Evolutionary conservation across 64 coral and sea anemone genomes (phyloP).

Genomic region (Astreopora myriophthalma): DNA sequence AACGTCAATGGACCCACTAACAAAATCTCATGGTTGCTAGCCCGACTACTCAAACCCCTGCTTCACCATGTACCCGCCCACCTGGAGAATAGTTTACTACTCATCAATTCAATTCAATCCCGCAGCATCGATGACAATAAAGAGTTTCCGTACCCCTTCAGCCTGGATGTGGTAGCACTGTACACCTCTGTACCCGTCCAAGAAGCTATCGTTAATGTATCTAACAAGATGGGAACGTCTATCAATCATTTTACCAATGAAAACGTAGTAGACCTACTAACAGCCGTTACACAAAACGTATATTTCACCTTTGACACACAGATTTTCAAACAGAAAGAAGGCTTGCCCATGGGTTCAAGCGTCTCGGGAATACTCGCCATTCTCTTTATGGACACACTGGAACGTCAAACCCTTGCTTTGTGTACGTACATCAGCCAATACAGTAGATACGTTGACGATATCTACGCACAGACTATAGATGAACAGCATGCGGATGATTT

Average conservation of each 20-base stretch:
- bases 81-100: too few species aligned
- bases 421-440: neutral
- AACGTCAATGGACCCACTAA: too few species aligned
- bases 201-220: conserved; percentile 7
- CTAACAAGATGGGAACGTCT: neutral
- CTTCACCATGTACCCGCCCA: too few species aligned
- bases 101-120: neutral
- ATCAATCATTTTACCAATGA: neutral
- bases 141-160: conserved; percentile 2
- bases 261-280: conserved; percentile 27
- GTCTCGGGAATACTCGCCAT: conserved; percentile 8
- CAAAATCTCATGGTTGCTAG: too few species aligned
- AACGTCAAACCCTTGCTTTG: neutral
- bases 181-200: conserved; percentile 28
- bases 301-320: neutral
- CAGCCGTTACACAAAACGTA: neutral
- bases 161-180: conserved; percentile 11
- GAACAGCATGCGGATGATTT: conserved; percentile 40
- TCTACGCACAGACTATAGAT: neutral
- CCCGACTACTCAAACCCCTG: too few species aligned
- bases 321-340: neutral
- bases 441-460: conserved; percentile 34
- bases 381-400: neutral
- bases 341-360: conserved; percentile 40
- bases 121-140: neutral